Conservation (phyloP, 2,113 vertebrate genomes). For the Oophaga pumilio region DNA sequence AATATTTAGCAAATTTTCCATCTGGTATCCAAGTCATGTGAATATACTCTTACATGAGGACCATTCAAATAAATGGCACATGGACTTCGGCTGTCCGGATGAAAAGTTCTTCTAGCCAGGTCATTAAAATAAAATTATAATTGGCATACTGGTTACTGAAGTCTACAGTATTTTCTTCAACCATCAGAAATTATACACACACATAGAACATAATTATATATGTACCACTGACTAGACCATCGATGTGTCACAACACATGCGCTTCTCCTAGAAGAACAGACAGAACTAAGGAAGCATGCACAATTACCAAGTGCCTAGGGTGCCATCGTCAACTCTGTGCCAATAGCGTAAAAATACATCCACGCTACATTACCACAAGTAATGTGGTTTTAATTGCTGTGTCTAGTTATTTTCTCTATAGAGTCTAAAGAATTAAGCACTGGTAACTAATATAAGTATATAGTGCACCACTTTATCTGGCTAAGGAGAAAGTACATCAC, state of each 20-base stretch:
- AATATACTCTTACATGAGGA: too few species aligned
- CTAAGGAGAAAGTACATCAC: too few species aligned
- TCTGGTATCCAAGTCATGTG: too few species aligned
- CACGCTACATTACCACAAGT: neutral
- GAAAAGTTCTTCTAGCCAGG: too few species aligned
- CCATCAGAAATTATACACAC: too few species aligned
- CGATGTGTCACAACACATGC: neutral
- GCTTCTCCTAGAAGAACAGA: neutral
- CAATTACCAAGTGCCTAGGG: neutral
- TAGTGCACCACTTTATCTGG: neutral
- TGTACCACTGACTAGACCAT: neutral
- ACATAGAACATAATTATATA: neutral
- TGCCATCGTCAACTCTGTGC: neutral
- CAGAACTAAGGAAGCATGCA: neutral
- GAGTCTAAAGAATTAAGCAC: neutral
- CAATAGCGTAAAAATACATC: neutral
- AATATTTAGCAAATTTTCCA: too few species aligned
- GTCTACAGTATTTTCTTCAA: too few species aligned
- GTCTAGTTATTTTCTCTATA: constrained; percentile 28
- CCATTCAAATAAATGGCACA: too few species aligned
- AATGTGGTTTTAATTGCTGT: neutral
- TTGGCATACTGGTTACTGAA: too few species aligned
- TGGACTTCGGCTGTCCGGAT: too few species aligned
- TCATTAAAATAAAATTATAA: too few species aligned
- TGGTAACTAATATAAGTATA: neutral